Evolutionary conservation across 2,888 invertebrate genomes (phyloP).

Genomic region (Pocota personata): DNA sequence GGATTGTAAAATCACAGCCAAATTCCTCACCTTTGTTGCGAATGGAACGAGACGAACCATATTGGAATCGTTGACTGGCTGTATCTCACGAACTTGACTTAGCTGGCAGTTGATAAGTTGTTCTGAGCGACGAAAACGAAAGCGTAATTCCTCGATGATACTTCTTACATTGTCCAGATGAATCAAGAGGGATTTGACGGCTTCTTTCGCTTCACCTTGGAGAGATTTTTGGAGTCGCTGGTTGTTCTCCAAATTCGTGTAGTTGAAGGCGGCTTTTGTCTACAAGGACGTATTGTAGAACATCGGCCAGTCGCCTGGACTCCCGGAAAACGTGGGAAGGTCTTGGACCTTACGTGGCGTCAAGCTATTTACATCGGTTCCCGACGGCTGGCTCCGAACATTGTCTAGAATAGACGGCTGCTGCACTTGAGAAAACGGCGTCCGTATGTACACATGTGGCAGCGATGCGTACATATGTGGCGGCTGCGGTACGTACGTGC

Average conservation of each 20-base stretch:
- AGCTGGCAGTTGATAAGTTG: conserved; percentile 61
- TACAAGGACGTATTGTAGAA: conserved; percentile 56
- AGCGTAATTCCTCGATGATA: conserved; percentile 37
- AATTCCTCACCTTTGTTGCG: conserved; percentile 48
- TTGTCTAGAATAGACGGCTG: background rate
- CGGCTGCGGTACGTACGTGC: conserved; percentile 2
- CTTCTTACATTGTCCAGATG: conserved; percentile 16
- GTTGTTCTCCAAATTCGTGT: conserved; percentile 59
- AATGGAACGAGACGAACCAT: conserved; percentile 55
- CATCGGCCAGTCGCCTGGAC: conserved; percentile 50
- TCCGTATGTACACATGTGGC: conserved; percentile 14
- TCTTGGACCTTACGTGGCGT: conserved; percentile 44
- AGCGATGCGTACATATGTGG: conserved; percentile 1
- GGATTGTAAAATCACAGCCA: conserved; percentile 43
- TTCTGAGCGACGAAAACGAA: conserved; percentile 65
- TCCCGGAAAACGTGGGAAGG: conserved; percentile 61
- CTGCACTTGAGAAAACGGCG: background rate
- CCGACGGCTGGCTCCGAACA: background rate
- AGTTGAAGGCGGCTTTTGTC: conserved; percentile 48
- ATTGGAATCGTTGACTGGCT: conserved; percentile 40
- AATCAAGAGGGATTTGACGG: too few species aligned
- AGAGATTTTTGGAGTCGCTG: conserved; percentile 50
- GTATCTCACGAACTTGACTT: conserved; percentile 40
- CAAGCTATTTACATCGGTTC: background rate
- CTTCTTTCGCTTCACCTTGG: conserved; percentile 57